These are phyloP conservation scores for Brachionus plicatilis DNA, from an alignment of 1,140 invertebrate species.

Conservation along the genomic window DNA sequence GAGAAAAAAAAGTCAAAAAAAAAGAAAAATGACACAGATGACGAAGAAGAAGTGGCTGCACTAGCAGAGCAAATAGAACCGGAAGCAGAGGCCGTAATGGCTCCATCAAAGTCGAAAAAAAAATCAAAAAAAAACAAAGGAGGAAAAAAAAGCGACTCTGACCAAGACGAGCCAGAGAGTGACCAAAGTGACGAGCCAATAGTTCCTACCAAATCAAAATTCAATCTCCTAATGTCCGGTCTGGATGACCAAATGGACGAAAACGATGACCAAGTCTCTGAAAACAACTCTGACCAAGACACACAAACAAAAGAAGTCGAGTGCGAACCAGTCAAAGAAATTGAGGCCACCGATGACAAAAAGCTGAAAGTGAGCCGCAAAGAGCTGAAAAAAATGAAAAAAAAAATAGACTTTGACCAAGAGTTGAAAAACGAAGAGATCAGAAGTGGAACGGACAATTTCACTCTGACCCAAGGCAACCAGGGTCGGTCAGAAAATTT, in stretches of 20 bases:
- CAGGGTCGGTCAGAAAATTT: constrained; percentile 73
- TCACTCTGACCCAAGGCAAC: constrained; percentile 84
- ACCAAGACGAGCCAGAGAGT: neutral
- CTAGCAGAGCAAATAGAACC: neutral
- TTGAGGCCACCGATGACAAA: neutral
- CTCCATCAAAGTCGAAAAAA: neutral
- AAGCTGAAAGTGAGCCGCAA: constrained; percentile 25
- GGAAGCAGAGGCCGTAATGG: neutral
- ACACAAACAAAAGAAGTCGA: neutral
- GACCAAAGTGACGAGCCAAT: neutral
- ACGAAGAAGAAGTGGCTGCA: neutral
- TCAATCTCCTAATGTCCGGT: neutral
- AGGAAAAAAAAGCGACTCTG: neutral
- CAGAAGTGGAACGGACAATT: constrained; percentile 64
- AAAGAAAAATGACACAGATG: neutral
- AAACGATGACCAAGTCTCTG: neutral
- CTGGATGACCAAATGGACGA: neutral
- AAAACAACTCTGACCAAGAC: neutral
- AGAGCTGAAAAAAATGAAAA: constrained; percentile 37
- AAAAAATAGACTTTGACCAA: constrained; percentile 9
- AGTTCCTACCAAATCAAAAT: neutral
- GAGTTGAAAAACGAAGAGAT: neutral
- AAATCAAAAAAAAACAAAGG: neutral
- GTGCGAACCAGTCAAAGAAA: neutral
- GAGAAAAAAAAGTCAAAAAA: neutral